These are phyloP conservation scores for Tetrax tetrax DNA, from an alignment of 2,113 vertebrate genomes.

Conservation along the genomic window DNA sequence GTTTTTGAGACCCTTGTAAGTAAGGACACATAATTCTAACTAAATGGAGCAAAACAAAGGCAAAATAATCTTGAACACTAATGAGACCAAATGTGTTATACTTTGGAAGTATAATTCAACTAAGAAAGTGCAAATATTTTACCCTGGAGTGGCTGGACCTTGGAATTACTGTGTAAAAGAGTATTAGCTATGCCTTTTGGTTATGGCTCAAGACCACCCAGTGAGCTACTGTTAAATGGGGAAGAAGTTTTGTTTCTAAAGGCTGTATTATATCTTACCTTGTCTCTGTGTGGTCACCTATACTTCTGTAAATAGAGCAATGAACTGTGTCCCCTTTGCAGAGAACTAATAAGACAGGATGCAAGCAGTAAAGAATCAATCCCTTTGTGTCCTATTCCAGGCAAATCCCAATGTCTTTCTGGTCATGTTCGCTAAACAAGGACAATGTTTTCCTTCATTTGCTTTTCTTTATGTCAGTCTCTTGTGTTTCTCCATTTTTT, in stretches of 20 bases:
- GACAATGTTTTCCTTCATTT: not conserved
- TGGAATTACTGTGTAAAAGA: not conserved
- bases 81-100: not conserved
- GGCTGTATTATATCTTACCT: not conserved
- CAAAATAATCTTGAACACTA: not conserved
- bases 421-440: not conserved
- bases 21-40: not conserved
- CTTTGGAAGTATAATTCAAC: not conserved
- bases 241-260: slow-evolving; percentile 8
- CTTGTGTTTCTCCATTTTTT: not conserved
- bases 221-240: not conserved
- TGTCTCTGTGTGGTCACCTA: slow-evolving; percentile 17
- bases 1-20: not conserved
- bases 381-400: not conserved
- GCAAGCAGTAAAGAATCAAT: not conserved
- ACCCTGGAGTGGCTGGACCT: not conserved
- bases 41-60: not conserved
- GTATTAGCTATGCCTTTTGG: not conserved
- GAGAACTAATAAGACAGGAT: not conserved
- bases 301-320: not conserved
- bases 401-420: not conserved
- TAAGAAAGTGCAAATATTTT: not conserved
- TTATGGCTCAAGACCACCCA: slow-evolving; percentile 23
- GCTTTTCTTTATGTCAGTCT: not conserved
- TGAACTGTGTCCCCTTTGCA: not conserved